A percentile compares a stretch with the other conserved stretches of the same genome.
phyloP scores from a whole-genome alignment of 2,797 vertebrate genomes.

The Lagodon rhomboides region DNA sequence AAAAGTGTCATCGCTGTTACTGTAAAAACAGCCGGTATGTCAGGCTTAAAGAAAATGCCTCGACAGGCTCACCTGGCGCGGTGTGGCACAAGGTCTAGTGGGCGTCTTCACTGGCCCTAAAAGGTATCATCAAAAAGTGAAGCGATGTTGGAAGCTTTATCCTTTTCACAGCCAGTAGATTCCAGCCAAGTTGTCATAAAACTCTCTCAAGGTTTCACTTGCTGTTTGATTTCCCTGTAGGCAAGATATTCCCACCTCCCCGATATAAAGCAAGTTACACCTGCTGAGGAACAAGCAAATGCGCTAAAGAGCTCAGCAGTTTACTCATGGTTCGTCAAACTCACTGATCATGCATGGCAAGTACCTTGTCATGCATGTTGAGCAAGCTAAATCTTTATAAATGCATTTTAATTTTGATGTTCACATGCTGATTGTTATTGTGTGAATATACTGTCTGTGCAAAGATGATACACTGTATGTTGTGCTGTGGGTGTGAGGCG shows the following conservation, averaged over 20 bases:
- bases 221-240: slow-evolving; percentile 34
- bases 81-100: slow-evolving; percentile 65
- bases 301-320: slow-evolving; percentile 26
- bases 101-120: slow-evolving; percentile 68
- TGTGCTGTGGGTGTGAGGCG: slow-evolving; percentile 10
- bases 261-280: slow-evolving; percentile 4
- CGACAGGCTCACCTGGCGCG: slow-evolving; percentile 66
- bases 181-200: slow-evolving; percentile 32
- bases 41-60: slow-evolving; percentile 61
- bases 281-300: background rate
- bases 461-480: background rate
- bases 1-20: slow-evolving; percentile 76
- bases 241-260: background rate
- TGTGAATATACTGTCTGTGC: background rate
- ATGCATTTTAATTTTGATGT: slow-evolving; percentile 24
- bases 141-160: slow-evolving; percentile 31
- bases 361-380: slow-evolving; percentile 28
- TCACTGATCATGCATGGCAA: slow-evolving; percentile 46
- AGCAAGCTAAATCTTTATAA: slow-evolving; percentile 7
- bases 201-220: slow-evolving; percentile 11
- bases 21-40: slow-evolving; percentile 73
- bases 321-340: slow-evolving; percentile 26
- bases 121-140: slow-evolving; percentile 67
- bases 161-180: slow-evolving; percentile 49
- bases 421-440: slow-evolving; percentile 5